Evolutionary conservation across 1,140 invertebrate species (phyloP), one percentile per base, ranked within the genome.

Genomic region (Cyclina sinensis): DNA sequence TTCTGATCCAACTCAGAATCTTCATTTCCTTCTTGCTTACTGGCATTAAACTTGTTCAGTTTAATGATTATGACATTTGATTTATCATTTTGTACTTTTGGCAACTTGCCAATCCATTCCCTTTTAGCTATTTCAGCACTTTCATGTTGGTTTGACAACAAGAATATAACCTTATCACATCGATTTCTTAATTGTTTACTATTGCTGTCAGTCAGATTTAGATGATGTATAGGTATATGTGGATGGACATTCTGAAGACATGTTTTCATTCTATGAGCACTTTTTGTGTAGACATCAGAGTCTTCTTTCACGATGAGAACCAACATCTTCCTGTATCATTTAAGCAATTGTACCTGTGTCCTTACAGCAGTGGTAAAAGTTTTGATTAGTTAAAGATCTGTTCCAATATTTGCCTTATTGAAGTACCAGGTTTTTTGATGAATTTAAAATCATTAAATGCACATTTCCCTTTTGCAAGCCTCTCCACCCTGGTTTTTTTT

Each of bases 91-190:
- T 24, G 24, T 5, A 27, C 21, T 21, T 70, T 70, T 70, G 32
- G 65, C 65, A 70, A 18, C 3, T 70, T 70, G 32, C 21, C 65
- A 70, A 70, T 70, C 65, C 65, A 70, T 70, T 70, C 65, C 30
- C 3, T 43, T 70, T 43, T 2, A 39, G 37, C 37, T n/a, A 5
- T 39, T 37, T 43, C 21, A 3, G 30, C 1, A 39, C 32, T 70
- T 39, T n/a, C 14, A 39, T n/a, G 18, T 37, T 70, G 37, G 3
- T 21, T 70, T 14, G 65, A 70, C 1, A 70, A 1, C 4, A 70
- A 27, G 35, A 70, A 70, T 5, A 70, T 70, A 12, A 43, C 65
- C n/a, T 70, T 70, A 9, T 70, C 37, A 43, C 65, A 70, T 39
- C 39, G 14, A 39, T 30, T 70, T 70, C 5, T 37, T 1, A 21